Evolutionary conservation across 2,888 invertebrate species (phyloP), one percentile per base, ranked within the genome.

Genomic region (Monopis laevigella): DNA sequence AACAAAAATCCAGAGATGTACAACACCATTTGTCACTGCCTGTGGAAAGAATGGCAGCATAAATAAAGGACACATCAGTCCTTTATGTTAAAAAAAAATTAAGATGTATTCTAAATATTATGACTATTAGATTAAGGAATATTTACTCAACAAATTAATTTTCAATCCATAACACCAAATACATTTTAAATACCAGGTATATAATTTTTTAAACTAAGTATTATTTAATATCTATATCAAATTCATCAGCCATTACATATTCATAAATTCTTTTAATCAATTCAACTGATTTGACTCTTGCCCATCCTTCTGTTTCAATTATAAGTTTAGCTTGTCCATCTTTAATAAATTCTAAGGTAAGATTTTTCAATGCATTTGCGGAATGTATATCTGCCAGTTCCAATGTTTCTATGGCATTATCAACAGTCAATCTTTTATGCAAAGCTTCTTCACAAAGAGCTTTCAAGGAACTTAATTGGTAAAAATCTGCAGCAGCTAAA

Each of bases 281-380:
- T 39, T 72, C 66, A 12, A 77, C 69, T 16, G 75, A 75, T 41
- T 77, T 66, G 0, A 78, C 60, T 39, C 62, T 65, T 2, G 59
- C 54, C 80, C 80, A 80, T 0, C 74, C 74, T 8, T 71, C 66
- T 21, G 78, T 78, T 47, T 72, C 72, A 2, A 72, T 73, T 4
- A 80, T 74, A 10, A 73, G 53, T 41, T 62, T 65, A 1, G 73
- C 73, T 52, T 77, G 72, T 2, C 78, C 80, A 52, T 78, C 78
- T 49, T 74, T 75, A 7, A 80, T 74, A 36, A 75, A 80, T 45
- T 78, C 78, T 11, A 78, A 52, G 1, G 74, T 72, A 10, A 65
- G 52, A 42, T 65, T 62, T 43, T 67, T 73, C 7, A 80, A 53
- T 2, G 58, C 54, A 43, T 60, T 62, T 1, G 80, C 78, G 1